These are phyloP conservation scores for Salvelinus alpinus DNA, from an alignment of 2,113 vertebrate species.

Conservation along the genomic window DNA sequence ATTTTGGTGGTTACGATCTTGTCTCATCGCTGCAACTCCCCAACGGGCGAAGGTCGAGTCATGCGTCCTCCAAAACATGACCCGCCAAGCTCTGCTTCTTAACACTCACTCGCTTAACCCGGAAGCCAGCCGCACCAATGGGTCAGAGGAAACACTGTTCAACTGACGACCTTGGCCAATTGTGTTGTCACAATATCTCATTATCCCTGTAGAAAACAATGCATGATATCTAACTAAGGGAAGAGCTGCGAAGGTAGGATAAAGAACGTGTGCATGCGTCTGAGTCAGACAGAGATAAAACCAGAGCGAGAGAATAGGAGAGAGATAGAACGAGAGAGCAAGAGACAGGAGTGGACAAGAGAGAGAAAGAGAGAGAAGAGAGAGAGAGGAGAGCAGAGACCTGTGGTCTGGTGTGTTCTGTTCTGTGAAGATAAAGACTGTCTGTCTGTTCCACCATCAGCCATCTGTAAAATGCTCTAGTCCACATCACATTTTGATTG, in stretches of 20 bases:
- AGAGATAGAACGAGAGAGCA: neutral
- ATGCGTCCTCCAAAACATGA: too few relatives aligned
- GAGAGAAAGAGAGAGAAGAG: neutral
- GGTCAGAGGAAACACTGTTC: too few relatives aligned
- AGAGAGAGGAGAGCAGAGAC: neutral
- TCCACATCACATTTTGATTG: slow-evolving; percentile 40
- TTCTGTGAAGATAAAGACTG: slow-evolving; percentile 15
- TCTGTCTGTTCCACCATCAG: slow-evolving; percentile 28
- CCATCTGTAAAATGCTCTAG: slow-evolving; percentile 16
- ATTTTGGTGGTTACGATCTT: too few relatives aligned
- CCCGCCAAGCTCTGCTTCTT: too few relatives aligned
- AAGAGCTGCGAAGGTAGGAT: neutral
- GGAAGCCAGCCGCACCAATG: too few relatives aligned
- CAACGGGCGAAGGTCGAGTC: too few relatives aligned
- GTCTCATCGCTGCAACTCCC: too few relatives aligned
- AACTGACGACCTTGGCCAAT: too few relatives aligned
- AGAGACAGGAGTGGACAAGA: neutral
- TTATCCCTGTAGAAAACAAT: neutral
- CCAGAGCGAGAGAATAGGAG: neutral
- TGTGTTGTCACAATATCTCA: neutral
- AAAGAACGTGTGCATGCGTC: neutral
- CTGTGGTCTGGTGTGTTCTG: neutral
- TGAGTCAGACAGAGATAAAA: slow-evolving; percentile 9
- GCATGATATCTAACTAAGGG: neutral
- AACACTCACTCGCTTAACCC: too few relatives aligned